phyloP scores from a whole-genome alignment of 2,888 invertebrate genomes.

The Anagyrus pseudococci region DNA sequence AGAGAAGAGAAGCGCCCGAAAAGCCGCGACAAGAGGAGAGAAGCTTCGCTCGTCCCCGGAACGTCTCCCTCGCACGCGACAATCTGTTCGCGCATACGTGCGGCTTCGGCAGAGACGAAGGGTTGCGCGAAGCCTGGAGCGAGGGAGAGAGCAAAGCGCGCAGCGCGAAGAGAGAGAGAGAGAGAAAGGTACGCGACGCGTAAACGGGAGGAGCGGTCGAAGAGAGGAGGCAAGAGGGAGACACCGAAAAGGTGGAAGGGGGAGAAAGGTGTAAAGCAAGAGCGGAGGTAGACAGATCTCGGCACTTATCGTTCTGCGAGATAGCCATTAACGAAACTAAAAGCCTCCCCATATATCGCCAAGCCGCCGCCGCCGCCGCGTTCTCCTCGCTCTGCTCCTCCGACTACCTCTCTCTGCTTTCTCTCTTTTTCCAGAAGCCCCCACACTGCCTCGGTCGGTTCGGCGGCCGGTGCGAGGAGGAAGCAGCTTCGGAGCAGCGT shows the following conservation, averaged over 20 bases:
- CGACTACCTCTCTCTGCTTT: constrained; percentile 37
- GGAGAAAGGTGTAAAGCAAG: constrained; percentile 59
- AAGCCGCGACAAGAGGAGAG: constrained; percentile 1
- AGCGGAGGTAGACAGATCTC: constrained; percentile 55
- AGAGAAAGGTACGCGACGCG: neutral
- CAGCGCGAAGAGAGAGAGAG: constrained; percentile 5
- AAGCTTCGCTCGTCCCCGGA: constrained; percentile 2
- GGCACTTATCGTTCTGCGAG: constrained; percentile 62
- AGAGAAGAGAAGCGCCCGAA: constrained; percentile 1
- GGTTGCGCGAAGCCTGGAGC: neutral
- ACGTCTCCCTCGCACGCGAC: constrained; percentile 24
- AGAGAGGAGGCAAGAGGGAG: neutral
- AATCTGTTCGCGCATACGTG: constrained; percentile 7
- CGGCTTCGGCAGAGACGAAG: neutral
- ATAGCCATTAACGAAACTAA: constrained; percentile 63
- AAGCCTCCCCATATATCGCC: constrained; percentile 60
- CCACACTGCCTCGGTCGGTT: neutral
- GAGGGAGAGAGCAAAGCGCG: constrained; percentile 4
- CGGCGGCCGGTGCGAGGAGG: constrained; percentile 33
- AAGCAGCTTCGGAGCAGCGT: constrained; percentile 34
- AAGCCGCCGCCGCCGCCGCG: neutral
- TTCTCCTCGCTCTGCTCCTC: constrained; percentile 36
- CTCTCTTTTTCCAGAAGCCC: constrained; percentile 21
- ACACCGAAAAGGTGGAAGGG: constrained; percentile 16
- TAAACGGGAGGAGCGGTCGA: constrained; percentile 12